Evolutionary conservation across 2,797 vertebrate species (phyloP).

Genomic region (Protosalanx chinensis): DNA sequence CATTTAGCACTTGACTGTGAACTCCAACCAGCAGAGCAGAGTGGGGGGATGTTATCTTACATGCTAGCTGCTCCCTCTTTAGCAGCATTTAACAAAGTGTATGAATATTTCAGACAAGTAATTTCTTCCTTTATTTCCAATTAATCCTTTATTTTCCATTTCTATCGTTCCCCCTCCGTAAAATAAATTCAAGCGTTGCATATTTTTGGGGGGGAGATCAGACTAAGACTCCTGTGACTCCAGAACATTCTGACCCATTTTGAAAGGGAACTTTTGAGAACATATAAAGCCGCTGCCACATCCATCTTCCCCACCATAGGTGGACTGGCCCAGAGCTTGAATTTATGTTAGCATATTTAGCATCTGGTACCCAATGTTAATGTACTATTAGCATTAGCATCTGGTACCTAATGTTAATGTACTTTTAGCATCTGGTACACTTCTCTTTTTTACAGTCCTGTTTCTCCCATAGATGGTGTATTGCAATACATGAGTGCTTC

Average conservation of each 20-base stretch:
- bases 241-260: slow-evolving; percentile 72
- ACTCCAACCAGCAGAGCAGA: slow-evolving; percentile 57
- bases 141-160: slow-evolving; percentile 35
- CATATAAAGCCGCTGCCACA: background rate
- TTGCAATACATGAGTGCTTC: slow-evolving; percentile 78
- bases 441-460: slow-evolving; percentile 62
- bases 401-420: slow-evolving; percentile 2
- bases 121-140: slow-evolving; percentile 13
- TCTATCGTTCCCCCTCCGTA: slow-evolving; percentile 45
- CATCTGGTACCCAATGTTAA: slow-evolving; percentile 1
- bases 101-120: slow-evolving; percentile 14
- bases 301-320: background rate
- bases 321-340: background rate
- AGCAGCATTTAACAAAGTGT: slow-evolving; percentile 32
- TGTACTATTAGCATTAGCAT: background rate
- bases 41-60: slow-evolving; percentile 14
- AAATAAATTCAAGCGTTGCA: slow-evolving; percentile 47
- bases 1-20: slow-evolving; percentile 94
- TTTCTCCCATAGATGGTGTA: slow-evolving; percentile 44
- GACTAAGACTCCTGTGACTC: background rate
- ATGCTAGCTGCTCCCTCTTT: background rate
- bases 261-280: slow-evolving; percentile 84
- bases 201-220: background rate
- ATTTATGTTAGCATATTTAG: background rate
- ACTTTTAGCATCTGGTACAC: slow-evolving; percentile 49